These are phyloP conservation scores for Agapostemon virescens DNA, from an alignment of 2,888 invertebrate species.

Conservation along the genomic window DNA sequence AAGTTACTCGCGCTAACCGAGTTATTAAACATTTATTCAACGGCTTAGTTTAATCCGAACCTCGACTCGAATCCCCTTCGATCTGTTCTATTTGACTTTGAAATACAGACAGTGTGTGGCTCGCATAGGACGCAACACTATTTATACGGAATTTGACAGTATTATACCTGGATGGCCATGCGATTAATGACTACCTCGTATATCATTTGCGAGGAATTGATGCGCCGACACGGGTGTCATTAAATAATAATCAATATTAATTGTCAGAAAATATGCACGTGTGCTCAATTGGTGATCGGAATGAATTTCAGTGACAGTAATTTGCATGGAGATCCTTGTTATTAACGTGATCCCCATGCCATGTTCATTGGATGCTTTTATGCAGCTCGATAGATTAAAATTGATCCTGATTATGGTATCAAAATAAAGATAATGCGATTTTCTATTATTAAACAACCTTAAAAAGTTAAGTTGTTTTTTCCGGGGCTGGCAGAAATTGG, in stretches of 20 bases:
- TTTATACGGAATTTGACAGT: slow-evolving; percentile 26
- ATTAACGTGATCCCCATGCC: background rate
- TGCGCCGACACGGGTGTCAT: slow-evolving; percentile 37
- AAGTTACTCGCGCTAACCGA: background rate
- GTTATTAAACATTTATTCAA: background rate
- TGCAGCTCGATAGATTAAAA: background rate
- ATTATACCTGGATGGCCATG: slow-evolving; percentile 33
- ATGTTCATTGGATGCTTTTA: background rate
- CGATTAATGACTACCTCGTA: slow-evolving; percentile 45
- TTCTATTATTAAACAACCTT: background rate
- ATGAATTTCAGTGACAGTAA: slow-evolving; percentile 11
- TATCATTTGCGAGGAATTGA: slow-evolving; percentile 49
- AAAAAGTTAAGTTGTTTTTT: slow-evolving; percentile 22
- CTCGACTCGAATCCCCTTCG: background rate
- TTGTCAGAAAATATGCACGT: slow-evolving; percentile 29
- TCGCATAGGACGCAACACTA: background rate
- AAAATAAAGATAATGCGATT: background rate
- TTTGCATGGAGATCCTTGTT: slow-evolving; percentile 2
- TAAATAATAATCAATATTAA: slow-evolving; percentile 52
- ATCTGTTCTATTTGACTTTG: slow-evolving; percentile 2
- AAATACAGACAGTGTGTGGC: background rate
- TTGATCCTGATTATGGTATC: background rate
- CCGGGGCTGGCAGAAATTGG: slow-evolving; percentile 24
- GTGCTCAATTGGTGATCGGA: slow-evolving; percentile 12
- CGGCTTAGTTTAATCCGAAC: background rate